Evolutionary conservation across 2,888 invertebrate species (phyloP), one percentile per base, ranked within the genome.

Genomic region (Harpagoxenus sublaevis): DNA sequence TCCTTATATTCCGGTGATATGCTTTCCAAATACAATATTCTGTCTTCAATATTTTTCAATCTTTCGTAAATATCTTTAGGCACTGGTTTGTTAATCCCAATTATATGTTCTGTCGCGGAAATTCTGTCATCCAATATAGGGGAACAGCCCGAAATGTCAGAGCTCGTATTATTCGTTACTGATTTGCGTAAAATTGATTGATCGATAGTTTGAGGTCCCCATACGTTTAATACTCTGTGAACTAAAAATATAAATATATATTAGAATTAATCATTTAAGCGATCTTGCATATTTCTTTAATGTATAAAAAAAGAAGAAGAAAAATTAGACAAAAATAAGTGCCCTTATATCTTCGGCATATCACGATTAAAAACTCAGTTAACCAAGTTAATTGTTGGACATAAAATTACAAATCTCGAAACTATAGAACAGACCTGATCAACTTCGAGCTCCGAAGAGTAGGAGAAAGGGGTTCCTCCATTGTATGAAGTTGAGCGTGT

Each of bases 1-100:
- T 97, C 96, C 39, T 96, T 96, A 93, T 98, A 98, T 94, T 98
- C 98, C 0, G 98, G 98, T 57, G 98, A 98, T 78, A 97, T 94
- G 0, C 97, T 96, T 94, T 98, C 97, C 84, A 98, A 94, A 86
- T 96, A 95, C 9, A 97, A 95, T 71, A 98, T 96, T 87, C 97
- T 96, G 91, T 98, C 96, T 94, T 98, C 98, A 91, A 98, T 96
- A 1, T 95, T 95, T 94, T 98, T 98, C 6, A 98, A 94, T 48
- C 98, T 95, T 84, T 95, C 95, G 92, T 97, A 97, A 51, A 98
- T 95, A 93, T 97, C 97, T 83, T 95, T 96, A 0, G 97, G 95
- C 0, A 97, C 96, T 0, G 97, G 96, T 66, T 94, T 95, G 68
- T 93, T 94, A 79, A 96, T 94, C 92, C 96, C 96, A 45, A 97